phyloP scores from a whole-genome alignment of 2,888 invertebrate species.

The Iphiclides podalirius region DNA sequence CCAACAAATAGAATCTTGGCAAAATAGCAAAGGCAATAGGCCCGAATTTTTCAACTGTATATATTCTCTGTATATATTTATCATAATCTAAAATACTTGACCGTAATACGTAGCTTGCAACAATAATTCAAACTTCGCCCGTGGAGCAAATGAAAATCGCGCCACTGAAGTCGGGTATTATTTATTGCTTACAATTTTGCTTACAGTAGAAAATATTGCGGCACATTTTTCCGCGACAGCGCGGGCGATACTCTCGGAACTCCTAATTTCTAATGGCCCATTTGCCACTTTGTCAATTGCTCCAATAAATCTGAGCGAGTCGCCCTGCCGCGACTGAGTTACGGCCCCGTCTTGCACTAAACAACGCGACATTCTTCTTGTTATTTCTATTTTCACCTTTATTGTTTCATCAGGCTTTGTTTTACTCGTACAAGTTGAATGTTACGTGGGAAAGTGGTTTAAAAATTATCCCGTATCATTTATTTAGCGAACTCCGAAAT shows the following conservation, averaged over 20 bases:
- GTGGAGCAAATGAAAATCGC: constrained; percentile 16
- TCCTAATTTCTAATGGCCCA: constrained; percentile 80
- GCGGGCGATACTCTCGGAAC: constrained; percentile 37
- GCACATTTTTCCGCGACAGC: constrained; percentile 67
- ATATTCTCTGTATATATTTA: too few species aligned
- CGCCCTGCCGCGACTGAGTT: constrained; percentile 59
- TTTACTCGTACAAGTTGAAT: neutral
- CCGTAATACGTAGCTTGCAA: too few species aligned
- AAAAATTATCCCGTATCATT: too few species aligned
- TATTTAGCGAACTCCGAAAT: too few species aligned
- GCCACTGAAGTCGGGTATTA: constrained; percentile 47
- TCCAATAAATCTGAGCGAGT: constrained; percentile 69
- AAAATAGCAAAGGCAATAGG: too few species aligned
- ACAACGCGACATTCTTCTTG: constrained; percentile 69
- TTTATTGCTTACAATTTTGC: constrained; percentile 74
- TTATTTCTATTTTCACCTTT: constrained; percentile 36
- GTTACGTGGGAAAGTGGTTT: too few species aligned
- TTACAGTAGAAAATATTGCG: constrained; percentile 69
- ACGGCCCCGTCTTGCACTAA: constrained; percentile 62
- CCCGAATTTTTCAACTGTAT: too few species aligned
- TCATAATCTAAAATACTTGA: too few species aligned
- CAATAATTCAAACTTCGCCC: constrained; percentile 1
- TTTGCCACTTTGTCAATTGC: constrained; percentile 81
- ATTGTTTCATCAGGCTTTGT: neutral
- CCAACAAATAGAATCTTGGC: too few species aligned